These are phyloP conservation scores for Kryphioiulus occultus DNA, from an alignment of 2,888 invertebrate species.

Conservation along the genomic window DNA sequence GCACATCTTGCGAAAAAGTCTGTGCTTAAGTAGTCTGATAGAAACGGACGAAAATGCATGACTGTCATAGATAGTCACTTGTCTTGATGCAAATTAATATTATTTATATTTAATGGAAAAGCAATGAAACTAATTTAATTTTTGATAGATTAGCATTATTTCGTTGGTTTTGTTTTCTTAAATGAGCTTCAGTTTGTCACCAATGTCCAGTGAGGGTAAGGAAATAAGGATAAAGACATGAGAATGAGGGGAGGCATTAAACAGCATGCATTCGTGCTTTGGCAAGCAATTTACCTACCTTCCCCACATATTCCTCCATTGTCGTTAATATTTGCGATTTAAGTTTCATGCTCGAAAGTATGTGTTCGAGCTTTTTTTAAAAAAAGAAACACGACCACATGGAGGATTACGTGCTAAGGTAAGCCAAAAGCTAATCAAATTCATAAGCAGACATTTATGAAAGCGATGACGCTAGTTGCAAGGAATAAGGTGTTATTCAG, in stretches of 20 bases:
- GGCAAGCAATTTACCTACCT: background rate
- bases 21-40: too few relatives aligned
- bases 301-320: background rate
- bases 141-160: background rate
- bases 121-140: background rate
- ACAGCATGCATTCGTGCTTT: background rate
- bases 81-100: too few relatives aligned
- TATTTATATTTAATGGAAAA: background rate
- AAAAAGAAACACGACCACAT: background rate
- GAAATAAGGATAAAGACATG: background rate
- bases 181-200: background rate
- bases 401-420: background rate
- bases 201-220: background rate
- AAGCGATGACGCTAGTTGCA: constrained; percentile 20
- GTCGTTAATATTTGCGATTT: background rate
- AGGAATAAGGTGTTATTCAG: background rate
- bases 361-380: background rate
- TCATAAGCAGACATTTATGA: constrained; percentile 21
- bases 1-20: background rate
- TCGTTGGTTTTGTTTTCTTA: background rate
- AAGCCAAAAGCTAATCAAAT: background rate
- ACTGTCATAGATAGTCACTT: too few relatives aligned
- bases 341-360: background rate
- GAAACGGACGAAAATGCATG: too few relatives aligned
- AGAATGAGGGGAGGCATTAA: constrained; percentile 20